Base-by-base conservation (phyloP, 2,888 invertebrate genomes). In the Cantharis rufa region DNA sequence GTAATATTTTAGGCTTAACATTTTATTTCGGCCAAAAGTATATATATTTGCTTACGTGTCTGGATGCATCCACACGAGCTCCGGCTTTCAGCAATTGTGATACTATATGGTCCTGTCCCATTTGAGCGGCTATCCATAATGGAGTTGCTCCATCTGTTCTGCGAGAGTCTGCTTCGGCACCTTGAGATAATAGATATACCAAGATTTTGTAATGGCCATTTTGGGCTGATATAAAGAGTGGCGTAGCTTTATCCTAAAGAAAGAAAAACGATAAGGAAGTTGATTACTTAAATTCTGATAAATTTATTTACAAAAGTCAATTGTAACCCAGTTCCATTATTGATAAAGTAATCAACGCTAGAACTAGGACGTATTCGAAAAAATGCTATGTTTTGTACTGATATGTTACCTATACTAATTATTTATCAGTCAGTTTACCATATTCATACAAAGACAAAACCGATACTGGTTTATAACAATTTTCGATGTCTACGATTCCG, bases 111-210 rank as follows among this genome's bases (percentile, higher is more conserved):
- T 94, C 92, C 89, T 97, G 96, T 0, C 97, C 98, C 95, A 97
- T 97, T 91, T 98, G 98, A 80, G 96, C 93, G 62, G 97, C 95
- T 84, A 98, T 98, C 97, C 97, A 98, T 81, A 98, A 91, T 78
- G 98, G 94, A 69, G 96, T 95, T 85, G 96, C 95, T 79, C 94
- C 93, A 90, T 97, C 97, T 4, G 92, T 92, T 84, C 97, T 92
- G 81, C 93, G 91, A 0, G 91, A 89, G 87, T 96, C 95, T 64
- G 93, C 91, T 74, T 90, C 89, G 0, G 96, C 96, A 61, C 95
- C 96, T 69, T 92, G 92, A 5, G 90, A 89, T 79, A 97, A 86
- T 73, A 98, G 90, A 82, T 93, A 90, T 75, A 92, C 90, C 79
- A 96, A 91, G 81, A 95, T 94, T 15, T 94, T 93, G 81, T 93